These are phyloP conservation scores for Rhodinocichla rosea DNA, from an alignment of 2,113 vertebrate species.

Conservation along the genomic window DNA sequence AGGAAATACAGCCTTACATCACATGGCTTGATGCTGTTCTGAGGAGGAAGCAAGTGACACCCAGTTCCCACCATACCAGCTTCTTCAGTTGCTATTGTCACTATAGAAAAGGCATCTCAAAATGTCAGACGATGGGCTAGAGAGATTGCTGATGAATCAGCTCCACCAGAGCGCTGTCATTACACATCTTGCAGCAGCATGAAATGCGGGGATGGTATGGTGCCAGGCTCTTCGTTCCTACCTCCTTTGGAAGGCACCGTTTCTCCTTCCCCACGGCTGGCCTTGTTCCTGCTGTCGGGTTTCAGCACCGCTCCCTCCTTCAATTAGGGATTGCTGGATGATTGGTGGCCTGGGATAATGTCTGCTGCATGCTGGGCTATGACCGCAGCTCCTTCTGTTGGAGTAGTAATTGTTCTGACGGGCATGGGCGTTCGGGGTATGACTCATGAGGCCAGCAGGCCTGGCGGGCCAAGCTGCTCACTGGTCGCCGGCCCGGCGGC, in stretches of 20 bases:
- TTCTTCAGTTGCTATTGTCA: background rate
- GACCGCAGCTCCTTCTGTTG: background rate
- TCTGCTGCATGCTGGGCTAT: fast-evolving
- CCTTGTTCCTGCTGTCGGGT: background rate
- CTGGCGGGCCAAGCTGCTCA: background rate
- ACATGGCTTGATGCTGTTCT: background rate
- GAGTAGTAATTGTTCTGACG: background rate
- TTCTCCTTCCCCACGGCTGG: background rate
- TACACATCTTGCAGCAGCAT: background rate
- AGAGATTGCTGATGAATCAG: background rate
- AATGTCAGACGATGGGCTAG: background rate
- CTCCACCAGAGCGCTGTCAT: background rate
- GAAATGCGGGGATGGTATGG: background rate
- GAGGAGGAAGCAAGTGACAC: background rate
- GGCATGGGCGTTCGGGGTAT: fast-evolving
- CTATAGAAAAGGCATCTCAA: background rate
- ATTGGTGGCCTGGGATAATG: background rate
- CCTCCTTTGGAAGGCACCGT: background rate
- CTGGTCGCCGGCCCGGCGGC: background rate
- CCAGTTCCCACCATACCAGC: background rate
- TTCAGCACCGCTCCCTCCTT: background rate
- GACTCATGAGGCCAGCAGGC: background rate
- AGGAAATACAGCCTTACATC: background rate
- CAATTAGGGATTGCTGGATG: background rate
- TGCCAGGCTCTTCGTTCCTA: background rate